Conservation (phyloP, 2,888 invertebrate genomes). For the Hirtodrosophila cameraria region DNA sequence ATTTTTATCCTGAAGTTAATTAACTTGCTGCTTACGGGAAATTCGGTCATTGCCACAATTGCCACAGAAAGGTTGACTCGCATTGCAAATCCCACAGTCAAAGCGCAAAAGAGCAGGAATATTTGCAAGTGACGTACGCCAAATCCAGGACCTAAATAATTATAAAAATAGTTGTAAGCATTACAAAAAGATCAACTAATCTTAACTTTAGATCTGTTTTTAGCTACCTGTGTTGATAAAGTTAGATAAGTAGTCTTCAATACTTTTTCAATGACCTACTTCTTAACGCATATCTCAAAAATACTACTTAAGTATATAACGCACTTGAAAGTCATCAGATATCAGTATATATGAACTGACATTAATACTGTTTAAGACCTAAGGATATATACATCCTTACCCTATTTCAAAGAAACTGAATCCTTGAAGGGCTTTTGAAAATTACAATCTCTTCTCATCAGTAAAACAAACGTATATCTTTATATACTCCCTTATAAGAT, state of each 20-base stretch:
- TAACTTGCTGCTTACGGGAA: constrained; percentile 29
- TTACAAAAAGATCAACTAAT: not conserved
- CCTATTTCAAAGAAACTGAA: not conserved
- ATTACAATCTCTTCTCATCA: no score
- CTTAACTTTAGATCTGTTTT: not conserved
- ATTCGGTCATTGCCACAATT: constrained; percentile 89
- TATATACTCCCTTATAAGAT: not conserved
- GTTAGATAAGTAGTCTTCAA: not conserved
- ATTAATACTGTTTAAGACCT: no score
- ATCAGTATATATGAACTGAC: not conserved
- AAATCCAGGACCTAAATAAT: constrained; percentile 71
- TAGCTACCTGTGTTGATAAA: not conserved
- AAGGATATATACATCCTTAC: no score
- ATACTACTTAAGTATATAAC: no score
- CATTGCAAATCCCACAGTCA: constrained; percentile 87
- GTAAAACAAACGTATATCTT: not conserved
- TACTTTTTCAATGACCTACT: constrained; percentile 7
- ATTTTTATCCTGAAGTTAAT: not conserved
- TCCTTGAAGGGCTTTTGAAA: no score
- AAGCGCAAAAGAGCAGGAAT: constrained; percentile 86
- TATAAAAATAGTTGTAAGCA: not conserved
- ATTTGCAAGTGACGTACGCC: constrained; percentile 88
- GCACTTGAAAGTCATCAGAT: no score
- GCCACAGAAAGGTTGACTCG: constrained; percentile 90
- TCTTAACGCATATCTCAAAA: not conserved